These are phyloP conservation scores for Helleia helle DNA, from an alignment of 2,888 invertebrate genomes.

Conservation along the genomic window DNA sequence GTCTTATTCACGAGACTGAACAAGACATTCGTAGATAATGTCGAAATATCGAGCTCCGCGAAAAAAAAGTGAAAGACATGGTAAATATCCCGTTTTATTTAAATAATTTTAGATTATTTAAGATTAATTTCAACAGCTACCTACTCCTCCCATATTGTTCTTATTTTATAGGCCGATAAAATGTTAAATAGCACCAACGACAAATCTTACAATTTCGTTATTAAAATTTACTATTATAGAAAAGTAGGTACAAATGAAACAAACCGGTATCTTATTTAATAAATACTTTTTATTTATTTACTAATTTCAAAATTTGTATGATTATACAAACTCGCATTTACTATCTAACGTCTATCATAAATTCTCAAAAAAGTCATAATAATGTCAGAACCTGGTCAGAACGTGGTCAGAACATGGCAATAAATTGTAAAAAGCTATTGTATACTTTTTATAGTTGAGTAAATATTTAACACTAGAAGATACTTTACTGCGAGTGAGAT, in stretches of 20 bases:
- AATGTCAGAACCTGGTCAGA: constrained; percentile 10
- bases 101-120: too few species aligned
- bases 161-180: too few species aligned
- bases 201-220: too few species aligned
- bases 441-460: neutral
- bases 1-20: too few species aligned
- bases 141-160: too few species aligned
- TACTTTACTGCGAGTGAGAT: constrained; percentile 8
- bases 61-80: too few species aligned
- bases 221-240: too few species aligned
- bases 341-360: constrained; percentile 20
- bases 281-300: constrained; percentile 62
- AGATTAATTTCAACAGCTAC: too few species aligned
- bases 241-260: constrained; percentile 35
- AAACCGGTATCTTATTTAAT: constrained; percentile 46
- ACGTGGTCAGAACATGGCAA: constrained; percentile 5
- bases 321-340: constrained; percentile 27
- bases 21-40: too few species aligned
- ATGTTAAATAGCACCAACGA: too few species aligned
- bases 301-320: constrained; percentile 33
- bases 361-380: constrained; percentile 12
- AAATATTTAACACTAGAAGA: neutral
- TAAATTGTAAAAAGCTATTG: constrained; percentile 7
- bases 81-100: too few species aligned
- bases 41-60: too few species aligned